Evolutionary conservation across 1,140 invertebrate species (phyloP), one percentile per base, ranked within the genome.

Genomic region (Anagrus nilaparvatae): DNA sequence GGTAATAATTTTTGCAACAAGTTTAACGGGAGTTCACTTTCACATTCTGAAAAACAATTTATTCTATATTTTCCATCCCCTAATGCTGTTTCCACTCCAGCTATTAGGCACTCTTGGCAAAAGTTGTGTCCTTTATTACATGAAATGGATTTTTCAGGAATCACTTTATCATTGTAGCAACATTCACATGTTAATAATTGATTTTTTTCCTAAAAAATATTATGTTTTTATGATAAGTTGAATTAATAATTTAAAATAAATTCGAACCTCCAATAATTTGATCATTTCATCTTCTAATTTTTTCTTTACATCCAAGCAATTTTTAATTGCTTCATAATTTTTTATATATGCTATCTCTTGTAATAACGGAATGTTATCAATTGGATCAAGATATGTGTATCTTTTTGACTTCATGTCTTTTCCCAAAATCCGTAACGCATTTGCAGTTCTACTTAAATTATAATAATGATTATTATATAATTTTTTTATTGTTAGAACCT

Each of bases 91-190:
- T 76, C 71, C 1, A 59, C 55, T 16, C 58, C 56, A 44, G 58
- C 61, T 40, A 53, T 51, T n/a, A 76, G 55, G 55, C 75, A 77
- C 6, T 66, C 58, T 40, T 65, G 65, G 50, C 75, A 77, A 51
- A 75, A 75, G 5, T 66, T 44, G 56, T 75, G 75, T 16, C 63
- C 67, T 38, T 66, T 65, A 24, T 54, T 50, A 55, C 75, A 77
- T 4, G 53, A 43, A 13, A 57, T 53, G 55, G 70, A 65, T 37
- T 76, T 71, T 47, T 71, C 67, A 29, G 66, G 58, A 12, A 75
- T 53, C 14, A 68, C 55, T 48, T 73, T 69, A 49, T 75, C 70
- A 34, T 72, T 69, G 55, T 50, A 74, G 44, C 75, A 76, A 53
- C 70, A 71, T n/a, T 46, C 47, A 55, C 75, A 77, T 38, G 50